Percentiles rank a stretch among this genome's conserved stretches.
Evolutionary conservation across 2,888 invertebrate species (phyloP).

Genomic region (Stenodera caucasica): DNA sequence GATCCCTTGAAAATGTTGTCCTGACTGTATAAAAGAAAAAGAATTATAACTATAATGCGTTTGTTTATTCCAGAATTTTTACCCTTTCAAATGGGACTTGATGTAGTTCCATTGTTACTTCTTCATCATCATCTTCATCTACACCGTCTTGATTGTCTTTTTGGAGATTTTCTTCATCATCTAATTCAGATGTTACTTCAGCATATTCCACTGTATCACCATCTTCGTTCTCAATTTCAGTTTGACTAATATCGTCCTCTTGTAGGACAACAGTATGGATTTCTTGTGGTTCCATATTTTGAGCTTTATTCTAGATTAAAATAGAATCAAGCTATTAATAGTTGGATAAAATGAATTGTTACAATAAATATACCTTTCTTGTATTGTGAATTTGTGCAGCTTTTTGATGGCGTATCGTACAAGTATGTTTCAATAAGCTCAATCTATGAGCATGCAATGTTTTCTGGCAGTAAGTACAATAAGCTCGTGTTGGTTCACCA

Average conservation of each 20-base stretch:
- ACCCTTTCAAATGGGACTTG: constrained; percentile 41
- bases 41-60: neutral
- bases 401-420: constrained; percentile 63
- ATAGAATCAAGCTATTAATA: neutral
- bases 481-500: constrained; percentile 60
- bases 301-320: constrained; percentile 23
- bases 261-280: constrained; percentile 23
- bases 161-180: constrained; percentile 28
- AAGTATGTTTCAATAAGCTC: constrained; percentile 63
- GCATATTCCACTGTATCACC: constrained; percentile 30
- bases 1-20: constrained; percentile 18
- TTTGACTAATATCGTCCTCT: constrained; percentile 22
- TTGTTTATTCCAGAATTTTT: constrained; percentile 15
- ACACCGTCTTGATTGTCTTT: constrained; percentile 38
- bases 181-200: constrained; percentile 32
- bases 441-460: constrained; percentile 63
- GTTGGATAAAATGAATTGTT: neutral
- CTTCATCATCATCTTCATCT: constrained; percentile 43
- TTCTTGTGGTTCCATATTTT: constrained; percentile 25
- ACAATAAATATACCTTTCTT: constrained; percentile 38
- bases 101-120: constrained; percentile 33
- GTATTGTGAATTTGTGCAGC: constrained; percentile 51
- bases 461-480: constrained; percentile 61
- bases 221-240: constrained; percentile 30
- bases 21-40: neutral